Percentiles rank a stretch among this genome's conserved stretches.
phyloP scores from a whole-genome alignment of 2,888 invertebrate genomes.

The Stenoptilia bipunctidactyla region DNA sequence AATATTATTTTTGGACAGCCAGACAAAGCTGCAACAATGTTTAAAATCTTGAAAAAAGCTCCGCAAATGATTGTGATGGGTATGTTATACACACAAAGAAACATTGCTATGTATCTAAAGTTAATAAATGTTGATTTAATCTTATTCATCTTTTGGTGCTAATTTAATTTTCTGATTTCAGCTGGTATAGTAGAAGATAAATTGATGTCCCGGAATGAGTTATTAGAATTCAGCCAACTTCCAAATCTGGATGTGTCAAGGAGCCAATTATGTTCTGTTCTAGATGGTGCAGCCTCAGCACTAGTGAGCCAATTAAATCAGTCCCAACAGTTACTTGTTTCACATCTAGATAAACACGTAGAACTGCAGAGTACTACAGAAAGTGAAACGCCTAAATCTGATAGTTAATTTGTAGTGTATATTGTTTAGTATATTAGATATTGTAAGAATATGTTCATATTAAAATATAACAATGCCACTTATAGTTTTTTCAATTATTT shows the following conservation, averaged over 20 bases:
- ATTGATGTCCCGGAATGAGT: conserved; percentile 77
- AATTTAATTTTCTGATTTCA: conserved; percentile 48
- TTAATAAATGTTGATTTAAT: too few species aligned
- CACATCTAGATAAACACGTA: conserved; percentile 74
- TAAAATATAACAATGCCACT: too few species aligned
- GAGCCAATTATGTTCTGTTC: conserved; percentile 76
- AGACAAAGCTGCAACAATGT: conserved; percentile 69
- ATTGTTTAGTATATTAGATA: too few species aligned
- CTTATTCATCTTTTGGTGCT: too few species aligned
- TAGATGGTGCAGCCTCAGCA: conserved; percentile 75
- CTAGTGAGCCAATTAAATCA: conserved; percentile 76
- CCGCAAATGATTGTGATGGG: conserved; percentile 81
- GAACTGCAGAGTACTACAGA: conserved; percentile 21
- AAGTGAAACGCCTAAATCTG: too few species aligned
- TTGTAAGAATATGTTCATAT: too few species aligned
- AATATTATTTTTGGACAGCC: conserved; percentile 80
- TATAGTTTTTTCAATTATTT: too few species aligned
- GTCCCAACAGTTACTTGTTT: conserved; percentile 77
- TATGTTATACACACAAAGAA: conserved; percentile 30
- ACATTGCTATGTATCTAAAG: conserved; percentile 1
- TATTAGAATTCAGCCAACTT: conserved; percentile 75
- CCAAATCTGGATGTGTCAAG: conserved; percentile 75
- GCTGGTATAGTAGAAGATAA: conserved; percentile 81
- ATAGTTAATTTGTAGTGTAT: too few species aligned
- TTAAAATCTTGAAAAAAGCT: conserved; percentile 77